Base-by-base conservation (phyloP, 37 sponge, comb jelly and placozoan genomes). In the Chondrosia reniformis region DNA sequence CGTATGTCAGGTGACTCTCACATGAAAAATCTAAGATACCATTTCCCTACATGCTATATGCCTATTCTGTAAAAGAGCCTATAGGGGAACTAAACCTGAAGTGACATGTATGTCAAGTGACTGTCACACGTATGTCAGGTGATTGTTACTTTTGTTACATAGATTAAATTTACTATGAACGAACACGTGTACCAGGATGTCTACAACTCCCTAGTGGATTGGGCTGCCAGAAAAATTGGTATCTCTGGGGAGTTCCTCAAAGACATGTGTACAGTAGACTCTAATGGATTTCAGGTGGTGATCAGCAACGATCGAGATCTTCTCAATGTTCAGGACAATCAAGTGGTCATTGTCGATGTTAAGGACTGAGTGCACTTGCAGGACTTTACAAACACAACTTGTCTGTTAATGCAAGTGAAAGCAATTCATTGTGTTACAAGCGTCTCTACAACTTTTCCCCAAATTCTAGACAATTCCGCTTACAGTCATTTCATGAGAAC, bases 171-270 rank as follows among this genome's bases (percentile, higher is more conserved):
- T 6, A 9, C 24, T 1, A 40, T 69, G 22, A 69, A 41, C 19
- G 72, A 69, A 2, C 44, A 69, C 3, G 42, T 69, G 72, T 69
- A 69, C 12, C 22, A 8, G 24, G 36, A 40, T 25, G 44, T 69
- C 15, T 69, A 41, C 72, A 37, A 40, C 21, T 69, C 72, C 4
- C 41, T 69, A 8, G 9, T 69, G 2, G 72, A 69, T 21, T 69
- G 72, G 72, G 72, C 44, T 25, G 72, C 42, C 37, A 37, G 72
- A 6, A 37, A 25, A 8, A 43, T 69, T 39, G 72, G 72, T 21
- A 69, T 69, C n/a, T 69, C 72, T 13, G 72, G 72, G 5, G 72
- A 69, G 36, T 69, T 43, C 72, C 39, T 69, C 24, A 69, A 39
- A 24, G 72, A 69, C 25, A 40, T 69, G 6, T 69, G 24, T n/a